Evolutionary conservation across 2,797 vertebrate species (phyloP), one percentile per base, ranked within the genome.

Genomic region (Gymnoscopelus braueri): DNA sequence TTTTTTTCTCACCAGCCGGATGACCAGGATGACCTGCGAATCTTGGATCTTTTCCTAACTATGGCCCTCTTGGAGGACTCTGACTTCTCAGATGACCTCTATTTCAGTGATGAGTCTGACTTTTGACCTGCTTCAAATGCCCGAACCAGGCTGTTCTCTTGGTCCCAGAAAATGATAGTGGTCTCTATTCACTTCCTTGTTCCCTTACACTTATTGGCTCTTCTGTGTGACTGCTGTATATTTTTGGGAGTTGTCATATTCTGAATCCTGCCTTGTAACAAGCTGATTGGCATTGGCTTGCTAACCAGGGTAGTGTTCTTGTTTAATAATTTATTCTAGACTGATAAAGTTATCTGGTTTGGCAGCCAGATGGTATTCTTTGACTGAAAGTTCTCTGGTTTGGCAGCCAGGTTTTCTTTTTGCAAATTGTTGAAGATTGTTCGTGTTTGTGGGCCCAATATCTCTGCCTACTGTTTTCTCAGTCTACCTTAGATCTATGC

Each of bases 21-120:
- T 1, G 86, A 88, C 3, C 90, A 92, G 4, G 92, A 93, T 0
- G 86, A 89, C 9, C 14, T 91, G 24, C 26, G 32, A 35, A 35
- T 52, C 15, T 91, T 2, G 0, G 83, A 93, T n/a, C 91, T 92
- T 75, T 86, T 91, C 62, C 71, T 96, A 44, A 83, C 88, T 6
- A 52, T 94, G 84, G 80, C 91, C 0, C 71, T 94, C 14, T 54
- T 93, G 6, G 44, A 75, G 8, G 66, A 74, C 52, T 50, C 64
- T 0, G 80, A 88, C n/a, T 15, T 35, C 15, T 23, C 51, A 0
- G 61, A 59, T 0, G 60, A 82, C 52, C 1, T 79, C 62, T 82
- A 77, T 59, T 14, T 84, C 1, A 26, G 71, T 23, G 80, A 72
- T 12, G 83, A 91, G 10, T 79, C 72, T 44, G 60, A 76, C 60